Evolutionary conservation across 2,888 invertebrate genomes (phyloP).

Genomic region (Seira sanloemensis): DNA sequence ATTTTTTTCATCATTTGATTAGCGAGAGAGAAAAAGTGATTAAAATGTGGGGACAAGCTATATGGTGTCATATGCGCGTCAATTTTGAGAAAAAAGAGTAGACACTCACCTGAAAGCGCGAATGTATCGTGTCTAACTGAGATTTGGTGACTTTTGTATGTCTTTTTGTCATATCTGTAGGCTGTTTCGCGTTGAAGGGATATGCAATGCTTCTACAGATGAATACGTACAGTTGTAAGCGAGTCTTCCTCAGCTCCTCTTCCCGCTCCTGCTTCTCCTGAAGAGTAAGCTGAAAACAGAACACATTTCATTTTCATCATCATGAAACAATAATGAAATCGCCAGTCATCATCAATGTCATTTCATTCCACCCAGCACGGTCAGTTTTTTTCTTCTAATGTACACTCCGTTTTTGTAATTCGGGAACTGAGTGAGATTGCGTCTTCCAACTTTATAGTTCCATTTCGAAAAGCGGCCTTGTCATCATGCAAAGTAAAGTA

Average conservation of each 20-base stretch:
- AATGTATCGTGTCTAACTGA: constrained; percentile 94
- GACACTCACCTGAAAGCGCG: constrained; percentile 89
- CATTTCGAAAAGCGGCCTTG: not conserved
- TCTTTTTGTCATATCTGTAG: constrained; percentile 97
- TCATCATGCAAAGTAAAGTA: no score
- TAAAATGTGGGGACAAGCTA: no score
- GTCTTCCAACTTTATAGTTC: not conserved
- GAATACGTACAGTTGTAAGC: constrained; percentile 98
- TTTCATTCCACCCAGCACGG: not conserved
- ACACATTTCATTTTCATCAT: no score
- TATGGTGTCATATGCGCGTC: no score
- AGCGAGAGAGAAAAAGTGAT: no score
- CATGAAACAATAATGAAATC: constrained; percentile 8
- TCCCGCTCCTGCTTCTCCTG: constrained; percentile 95
- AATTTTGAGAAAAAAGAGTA: no score
- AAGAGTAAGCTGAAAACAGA: constrained; percentile 58
- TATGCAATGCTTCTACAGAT: constrained; percentile 98
- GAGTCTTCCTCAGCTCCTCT: constrained; percentile 95
- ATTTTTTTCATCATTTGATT: no score
- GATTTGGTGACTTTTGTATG: constrained; percentile 97
- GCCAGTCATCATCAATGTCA: not conserved
- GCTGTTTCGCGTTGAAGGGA: constrained; percentile 99
- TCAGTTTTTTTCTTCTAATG: not conserved
- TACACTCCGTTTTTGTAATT: not conserved
- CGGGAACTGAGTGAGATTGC: not conserved